Conservation (phyloP, 1,140 invertebrate genomes). For the Halesus radiatus region DNA sequence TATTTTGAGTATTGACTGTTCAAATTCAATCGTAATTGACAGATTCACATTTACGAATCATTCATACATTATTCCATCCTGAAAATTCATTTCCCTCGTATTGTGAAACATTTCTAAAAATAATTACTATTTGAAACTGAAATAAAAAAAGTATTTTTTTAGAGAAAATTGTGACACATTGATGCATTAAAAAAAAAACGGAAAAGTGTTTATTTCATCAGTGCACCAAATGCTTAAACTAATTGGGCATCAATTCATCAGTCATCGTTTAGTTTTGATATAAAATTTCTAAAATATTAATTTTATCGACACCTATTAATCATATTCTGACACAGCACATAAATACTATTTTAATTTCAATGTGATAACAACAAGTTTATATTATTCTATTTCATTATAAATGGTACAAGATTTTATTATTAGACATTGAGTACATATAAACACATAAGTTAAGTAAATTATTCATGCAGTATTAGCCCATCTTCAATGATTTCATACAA, state of each 20-base stretch:
- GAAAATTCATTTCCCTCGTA: too few species aligned
- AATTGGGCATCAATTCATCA: conserved; percentile 30
- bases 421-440: conserved; percentile 12
- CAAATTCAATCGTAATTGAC: too few species aligned
- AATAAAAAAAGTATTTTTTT: background rate
- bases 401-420: conserved; percentile 1
- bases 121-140: too few species aligned
- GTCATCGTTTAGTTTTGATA: conserved; percentile 20
- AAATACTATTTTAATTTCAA: conserved; percentile 21
- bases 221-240: conserved; percentile 32
- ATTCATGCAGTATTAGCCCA: too few species aligned
- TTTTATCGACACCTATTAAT: conserved; percentile 4
- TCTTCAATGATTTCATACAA: too few species aligned
- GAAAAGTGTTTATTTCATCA: conserved; percentile 29
- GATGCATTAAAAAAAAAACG: background rate
- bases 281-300: conserved; percentile 26
- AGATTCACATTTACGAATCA: too few species aligned
- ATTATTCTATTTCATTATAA: conserved; percentile 24
- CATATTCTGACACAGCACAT: background rate
- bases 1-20: too few species aligned
- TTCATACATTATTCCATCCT: too few species aligned
- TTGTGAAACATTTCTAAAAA: too few species aligned
- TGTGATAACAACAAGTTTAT: background rate
- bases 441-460: conserved; percentile 3
- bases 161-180: background rate